Percentiles rank a stretch among this genome's conserved stretches.
These are phyloP conservation scores for Austrolebias charrua DNA, from an alignment of 2,797 vertebrate species.

Conservation along the genomic window DNA sequence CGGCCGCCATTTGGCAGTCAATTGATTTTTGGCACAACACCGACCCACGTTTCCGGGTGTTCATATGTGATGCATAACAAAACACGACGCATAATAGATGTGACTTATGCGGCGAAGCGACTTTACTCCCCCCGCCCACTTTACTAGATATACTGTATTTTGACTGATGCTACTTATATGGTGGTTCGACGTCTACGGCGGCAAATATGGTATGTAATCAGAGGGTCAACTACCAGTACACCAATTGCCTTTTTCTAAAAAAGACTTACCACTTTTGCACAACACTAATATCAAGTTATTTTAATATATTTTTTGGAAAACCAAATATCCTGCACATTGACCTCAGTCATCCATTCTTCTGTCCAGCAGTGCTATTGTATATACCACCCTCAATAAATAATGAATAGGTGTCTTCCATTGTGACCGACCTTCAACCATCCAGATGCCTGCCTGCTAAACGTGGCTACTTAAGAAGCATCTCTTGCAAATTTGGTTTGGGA, in stretches of 20 bases:
- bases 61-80: no score
- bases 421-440: conserved; percentile 57
- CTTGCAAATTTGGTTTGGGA: conserved; percentile 62
- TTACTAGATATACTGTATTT: no score
- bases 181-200: no score
- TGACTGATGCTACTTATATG: no score
- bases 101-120: no score
- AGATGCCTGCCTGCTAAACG: conserved; percentile 34
- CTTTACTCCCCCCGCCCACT: no score
- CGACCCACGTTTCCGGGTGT: no score
- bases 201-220: no score
- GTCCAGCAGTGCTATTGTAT: not conserved
- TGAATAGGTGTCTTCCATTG: not conserved
- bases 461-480: conserved; percentile 42
- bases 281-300: no score
- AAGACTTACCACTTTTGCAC: not conserved
- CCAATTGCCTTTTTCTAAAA: not conserved
- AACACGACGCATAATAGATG: no score
- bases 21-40: no score
- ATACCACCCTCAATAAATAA: conserved; percentile 1
- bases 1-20: no score
- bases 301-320: not conserved
- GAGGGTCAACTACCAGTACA: not conserved
- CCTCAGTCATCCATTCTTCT: not conserved
- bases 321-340: not conserved